Percentiles rank a stretch among this genome's conserved stretches.
phyloP scores from a whole-genome alignment of 2,113 vertebrate species.

The Cricetomys ansorgei region DNA sequence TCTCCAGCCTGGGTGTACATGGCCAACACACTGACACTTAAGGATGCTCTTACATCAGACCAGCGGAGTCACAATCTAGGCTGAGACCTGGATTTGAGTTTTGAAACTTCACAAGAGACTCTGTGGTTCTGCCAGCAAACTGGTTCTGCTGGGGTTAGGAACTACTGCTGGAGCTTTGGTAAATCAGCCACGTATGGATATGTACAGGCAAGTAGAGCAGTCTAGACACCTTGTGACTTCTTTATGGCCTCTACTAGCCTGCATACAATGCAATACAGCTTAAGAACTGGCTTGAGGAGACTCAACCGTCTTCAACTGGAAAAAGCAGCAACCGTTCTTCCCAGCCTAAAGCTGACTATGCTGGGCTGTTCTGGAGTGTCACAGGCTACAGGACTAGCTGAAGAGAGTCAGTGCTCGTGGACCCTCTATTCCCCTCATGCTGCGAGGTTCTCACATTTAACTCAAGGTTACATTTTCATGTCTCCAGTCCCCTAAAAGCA shows the following conservation, averaged over 20 bases:
- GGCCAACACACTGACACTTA: background rate
- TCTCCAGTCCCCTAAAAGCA: background rate
- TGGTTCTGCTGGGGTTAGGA: background rate
- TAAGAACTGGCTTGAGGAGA: background rate
- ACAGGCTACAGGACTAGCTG: too few relatives aligned
- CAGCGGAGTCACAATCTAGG: background rate
- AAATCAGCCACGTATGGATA: background rate
- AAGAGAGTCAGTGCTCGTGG: background rate
- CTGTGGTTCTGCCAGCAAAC: background rate
- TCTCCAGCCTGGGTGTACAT: background rate
- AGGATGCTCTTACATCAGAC: background rate
- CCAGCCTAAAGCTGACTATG: background rate
- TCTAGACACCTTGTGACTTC: background rate
- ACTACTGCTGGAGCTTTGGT: background rate
- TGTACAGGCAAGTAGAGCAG: background rate
- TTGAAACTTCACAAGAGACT: background rate
- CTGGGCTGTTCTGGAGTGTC: background rate
- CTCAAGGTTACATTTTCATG: background rate
- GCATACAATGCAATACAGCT: background rate
- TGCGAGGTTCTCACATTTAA: background rate
- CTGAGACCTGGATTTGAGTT: background rate
- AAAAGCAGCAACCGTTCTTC: background rate
- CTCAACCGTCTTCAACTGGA: background rate
- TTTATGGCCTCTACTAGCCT: background rate
- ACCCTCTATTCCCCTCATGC: accelerated